A percentile compares a stretch with the other conserved stretches of the same genome.
Conservation (phyloP, 2,888 invertebrate species). For the Andrena bucephala region DNA sequence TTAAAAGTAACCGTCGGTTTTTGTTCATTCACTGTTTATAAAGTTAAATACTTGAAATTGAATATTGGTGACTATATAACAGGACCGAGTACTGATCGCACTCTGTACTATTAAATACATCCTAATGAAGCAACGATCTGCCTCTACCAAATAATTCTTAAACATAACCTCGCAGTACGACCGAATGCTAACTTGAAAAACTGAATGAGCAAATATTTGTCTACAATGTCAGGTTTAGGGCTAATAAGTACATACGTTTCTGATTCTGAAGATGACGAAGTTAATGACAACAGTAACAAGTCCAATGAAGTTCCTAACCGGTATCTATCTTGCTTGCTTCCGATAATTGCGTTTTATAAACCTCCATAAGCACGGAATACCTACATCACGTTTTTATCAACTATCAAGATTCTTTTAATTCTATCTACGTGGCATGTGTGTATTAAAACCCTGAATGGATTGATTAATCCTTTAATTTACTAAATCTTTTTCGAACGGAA, state of each 20-base stretch:
- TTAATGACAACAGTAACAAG: conserved; percentile 32
- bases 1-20: background rate
- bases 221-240: conserved; percentile 76
- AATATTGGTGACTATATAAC: background rate
- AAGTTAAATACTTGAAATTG: background rate
- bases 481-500: too few relatives aligned
- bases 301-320: conserved; percentile 50
- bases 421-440: background rate
- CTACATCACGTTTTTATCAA: background rate
- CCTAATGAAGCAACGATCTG: background rate
- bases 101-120: background rate
- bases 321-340: conserved; percentile 40
- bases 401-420: background rate
- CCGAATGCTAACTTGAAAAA: background rate
- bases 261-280: conserved; percentile 76
- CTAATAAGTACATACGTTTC: conserved; percentile 79
- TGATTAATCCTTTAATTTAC: background rate
- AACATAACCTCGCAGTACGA: conserved; percentile 26
- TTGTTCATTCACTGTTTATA: background rate
- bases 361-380: background rate
- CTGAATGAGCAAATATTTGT: conserved; percentile 1
- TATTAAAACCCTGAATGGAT: background rate
- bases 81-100: background rate
- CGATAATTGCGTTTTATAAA: background rate
- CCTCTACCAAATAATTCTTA: background rate